Evolutionary conservation across 2,888 invertebrate species (phyloP).

Genomic region (Trichogramma evanescens): DNA sequence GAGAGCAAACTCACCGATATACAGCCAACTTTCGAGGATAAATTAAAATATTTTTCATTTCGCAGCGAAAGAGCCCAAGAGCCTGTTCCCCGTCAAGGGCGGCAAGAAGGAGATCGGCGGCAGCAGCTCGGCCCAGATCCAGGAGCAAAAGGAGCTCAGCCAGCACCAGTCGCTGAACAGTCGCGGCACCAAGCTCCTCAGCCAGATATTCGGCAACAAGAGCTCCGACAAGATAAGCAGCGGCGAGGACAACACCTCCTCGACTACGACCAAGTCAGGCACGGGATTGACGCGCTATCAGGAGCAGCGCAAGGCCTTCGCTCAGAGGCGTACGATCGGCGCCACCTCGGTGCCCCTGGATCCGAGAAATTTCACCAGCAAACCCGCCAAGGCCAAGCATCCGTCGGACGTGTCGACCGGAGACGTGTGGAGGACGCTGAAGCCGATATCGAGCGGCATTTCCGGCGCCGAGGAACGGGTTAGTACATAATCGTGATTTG

Average conservation of each 20-base stretch:
- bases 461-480: slow-evolving; percentile 52
- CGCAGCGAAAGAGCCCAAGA: too few species aligned
- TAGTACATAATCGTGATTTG: slow-evolving; percentile 28
- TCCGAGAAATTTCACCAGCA: slow-evolving; percentile 57
- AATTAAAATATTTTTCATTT: too few species aligned
- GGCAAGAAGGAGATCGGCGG: slow-evolving; percentile 28
- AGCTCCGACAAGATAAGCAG: slow-evolving; percentile 49
- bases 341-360: slow-evolving; percentile 65
- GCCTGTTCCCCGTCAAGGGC: slow-evolving; percentile 21
- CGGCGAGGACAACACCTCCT: slow-evolving; percentile 22
- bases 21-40: too few species aligned
- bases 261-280: slow-evolving; percentile 34
- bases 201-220: slow-evolving; percentile 50
- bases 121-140: background rate
- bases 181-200: slow-evolving; percentile 38
- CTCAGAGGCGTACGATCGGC: slow-evolving; percentile 61
- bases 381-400: slow-evolving; percentile 50
- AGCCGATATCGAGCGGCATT: slow-evolving; percentile 61
- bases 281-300: slow-evolving; percentile 36
- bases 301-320: slow-evolving; percentile 49
- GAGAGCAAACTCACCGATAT: too few species aligned
- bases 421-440: slow-evolving; percentile 64
- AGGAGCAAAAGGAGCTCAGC: too few species aligned
- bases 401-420: slow-evolving; percentile 57
- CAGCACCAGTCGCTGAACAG: slow-evolving; percentile 43